Evolutionary conservation across 1,140 invertebrate genomes (phyloP), one percentile per base, ranked within the genome.

Genomic region (Penaeus vannamei): DNA sequence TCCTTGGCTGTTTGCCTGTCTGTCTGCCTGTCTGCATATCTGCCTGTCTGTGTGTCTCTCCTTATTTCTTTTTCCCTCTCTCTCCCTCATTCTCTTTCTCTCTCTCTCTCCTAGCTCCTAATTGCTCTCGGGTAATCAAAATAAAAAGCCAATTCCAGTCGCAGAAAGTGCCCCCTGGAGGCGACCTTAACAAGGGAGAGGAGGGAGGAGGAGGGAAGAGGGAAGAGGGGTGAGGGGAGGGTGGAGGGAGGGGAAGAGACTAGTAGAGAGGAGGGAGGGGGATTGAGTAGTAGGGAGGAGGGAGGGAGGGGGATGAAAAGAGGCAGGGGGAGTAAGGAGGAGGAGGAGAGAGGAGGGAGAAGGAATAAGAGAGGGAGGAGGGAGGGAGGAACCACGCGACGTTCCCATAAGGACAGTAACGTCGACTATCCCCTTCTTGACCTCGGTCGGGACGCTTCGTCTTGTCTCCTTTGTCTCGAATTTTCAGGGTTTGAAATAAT

Each of bases 41-140:
- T 81, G 8, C 5, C 32, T n/a, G 19, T 81, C 22, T 79, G 5
- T 36, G 10, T 46, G 3, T 46, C 77, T 79, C 77, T 79, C 80
- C 61, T n/a, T 61, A 3, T 61, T 23, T 36, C n/a, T 36, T 20
- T 36, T n/a, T 61, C 32, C 42, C 60, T 84, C 32, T 66, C 60
- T 36, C 82, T 84, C 32, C 42, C 60, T 84, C 82, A 66, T 61
- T 62, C 62, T 84, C 82, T 66, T 26, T 84, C 62, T 66, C 26
- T 32, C 29, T 84, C 62, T 84, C 23, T 66, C 2, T 59, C 36
- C 59, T n/a, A 26, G 32, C 59, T n/a, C 29, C 26, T 66, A 59
- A 53, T 53, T 53, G 53, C 53, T 53, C 53, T 53, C 17, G 53
- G 53, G 53, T 53, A 53, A 53, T 53, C 53, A 53, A 53, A 53